A percentile compares a stretch with the other conserved stretches of the same genome.
These are phyloP conservation scores for Molossus alvarezi DNA, from an alignment of 2,797 vertebrate genomes.

Conservation along the genomic window DNA sequence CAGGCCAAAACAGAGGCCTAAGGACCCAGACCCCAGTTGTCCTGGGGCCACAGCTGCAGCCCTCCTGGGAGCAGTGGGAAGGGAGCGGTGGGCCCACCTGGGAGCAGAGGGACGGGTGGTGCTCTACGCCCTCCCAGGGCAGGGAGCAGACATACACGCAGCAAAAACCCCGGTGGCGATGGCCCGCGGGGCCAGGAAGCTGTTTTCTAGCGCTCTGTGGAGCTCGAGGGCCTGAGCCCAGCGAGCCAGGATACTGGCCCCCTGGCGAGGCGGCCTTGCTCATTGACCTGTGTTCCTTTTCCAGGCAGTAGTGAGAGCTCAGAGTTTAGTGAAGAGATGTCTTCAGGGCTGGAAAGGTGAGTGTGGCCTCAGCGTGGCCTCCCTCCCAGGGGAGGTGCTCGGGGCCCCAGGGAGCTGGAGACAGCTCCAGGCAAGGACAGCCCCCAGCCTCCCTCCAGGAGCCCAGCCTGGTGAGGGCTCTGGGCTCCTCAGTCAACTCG, in stretches of 20 bases:
- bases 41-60: background rate
- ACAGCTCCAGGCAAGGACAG: background rate
- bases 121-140: background rate
- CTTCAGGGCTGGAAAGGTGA: conserved; percentile 96
- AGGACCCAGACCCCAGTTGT: background rate
- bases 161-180: background rate
- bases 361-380: conserved; percentile 84
- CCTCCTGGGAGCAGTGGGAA: background rate
- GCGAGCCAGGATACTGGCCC: background rate
- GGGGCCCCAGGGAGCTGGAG: conserved; percentile 62
- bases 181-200: background rate
- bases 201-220: background rate
- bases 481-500: background rate
- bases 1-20: background rate
- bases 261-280: conserved; percentile 45
- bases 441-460: background rate
- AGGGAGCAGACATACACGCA: background rate
- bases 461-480: background rate
- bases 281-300: conserved; percentile 89
- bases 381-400: conserved; percentile 58
- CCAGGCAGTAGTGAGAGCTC: conserved; percentile 98
- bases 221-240: background rate
- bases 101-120: too few relatives aligned
- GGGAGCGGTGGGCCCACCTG: background rate
- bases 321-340: conserved; percentile 96